Percentiles rank a stretch among this genome's conserved stretches.
These are phyloP conservation scores for Dicrurus megarhynchus DNA, from an alignment of 2,113 vertebrate species.

Conservation along the genomic window DNA sequence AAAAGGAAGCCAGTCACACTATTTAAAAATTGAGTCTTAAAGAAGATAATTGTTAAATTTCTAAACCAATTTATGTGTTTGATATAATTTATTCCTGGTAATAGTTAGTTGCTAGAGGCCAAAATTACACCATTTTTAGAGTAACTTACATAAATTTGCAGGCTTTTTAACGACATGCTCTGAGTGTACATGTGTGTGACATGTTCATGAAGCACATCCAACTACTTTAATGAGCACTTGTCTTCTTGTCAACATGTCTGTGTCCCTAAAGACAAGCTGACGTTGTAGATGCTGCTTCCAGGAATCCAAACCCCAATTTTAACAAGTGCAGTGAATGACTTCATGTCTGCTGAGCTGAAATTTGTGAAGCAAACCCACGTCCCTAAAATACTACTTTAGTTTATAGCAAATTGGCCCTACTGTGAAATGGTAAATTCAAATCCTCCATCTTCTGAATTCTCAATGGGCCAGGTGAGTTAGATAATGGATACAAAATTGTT, in stretches of 20 bases:
- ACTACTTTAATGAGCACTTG: not conserved
- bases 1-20: not conserved
- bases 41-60: not conserved
- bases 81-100: not conserved
- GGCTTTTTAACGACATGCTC: not conserved
- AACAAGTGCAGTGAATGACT: not conserved
- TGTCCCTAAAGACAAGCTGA: not conserved
- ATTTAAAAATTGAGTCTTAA: not conserved
- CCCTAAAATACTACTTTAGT: not conserved
- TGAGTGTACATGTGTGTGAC: not conserved
- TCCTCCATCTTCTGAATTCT: not conserved
- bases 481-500: not conserved
- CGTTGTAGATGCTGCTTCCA: not conserved
- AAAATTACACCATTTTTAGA: not conserved
- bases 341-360: not conserved
- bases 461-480: not conserved
- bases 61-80: not conserved
- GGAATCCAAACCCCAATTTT: not conserved
- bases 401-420: not conserved
- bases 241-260: not conserved
- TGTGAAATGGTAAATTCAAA: not conserved
- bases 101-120: not conserved
- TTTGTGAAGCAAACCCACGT: not conserved
- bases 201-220: not conserved
- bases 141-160: accelerated